Conservation (phyloP, 2,113 vertebrate species). For the Chionis minor region DNA sequence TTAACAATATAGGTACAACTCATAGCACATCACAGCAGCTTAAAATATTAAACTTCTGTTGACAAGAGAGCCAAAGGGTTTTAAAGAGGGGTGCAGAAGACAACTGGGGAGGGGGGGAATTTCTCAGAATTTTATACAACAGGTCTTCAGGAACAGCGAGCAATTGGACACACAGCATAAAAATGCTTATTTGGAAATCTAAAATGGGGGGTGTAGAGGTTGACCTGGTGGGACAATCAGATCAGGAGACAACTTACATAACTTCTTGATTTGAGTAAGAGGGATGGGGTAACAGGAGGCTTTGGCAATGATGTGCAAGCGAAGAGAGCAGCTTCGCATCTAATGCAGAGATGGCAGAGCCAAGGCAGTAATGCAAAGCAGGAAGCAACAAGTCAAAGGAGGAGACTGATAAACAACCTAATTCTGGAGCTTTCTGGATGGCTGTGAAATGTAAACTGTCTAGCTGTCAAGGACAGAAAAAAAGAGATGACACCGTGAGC, state of each 20-base stretch:
- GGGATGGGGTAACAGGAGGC: neutral
- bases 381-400: constrained; percentile 1
- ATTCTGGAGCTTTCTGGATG: neutral
- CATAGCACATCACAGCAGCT: neutral
- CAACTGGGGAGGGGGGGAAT: neutral
- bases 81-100: neutral
- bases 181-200: neutral
- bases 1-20: neutral
- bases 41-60: neutral
- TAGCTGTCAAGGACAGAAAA: neutral
- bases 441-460: neutral
- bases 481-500: neutral
- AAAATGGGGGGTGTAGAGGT: neutral
- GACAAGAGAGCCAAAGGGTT: neutral
- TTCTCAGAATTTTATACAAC: neutral
- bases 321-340: neutral
- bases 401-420: neutral
- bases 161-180: neutral
- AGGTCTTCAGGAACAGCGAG: neutral
- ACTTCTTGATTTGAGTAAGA: neutral
- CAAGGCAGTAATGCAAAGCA: neutral
- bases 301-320: neutral
- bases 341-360: neutral
- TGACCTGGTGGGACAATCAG: neutral
- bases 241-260: neutral